These are phyloP conservation scores for Glandiceps talaboti DNA, from an alignment of 53 echinoderm and acorn worm species.

Conservation along the genomic window DNA sequence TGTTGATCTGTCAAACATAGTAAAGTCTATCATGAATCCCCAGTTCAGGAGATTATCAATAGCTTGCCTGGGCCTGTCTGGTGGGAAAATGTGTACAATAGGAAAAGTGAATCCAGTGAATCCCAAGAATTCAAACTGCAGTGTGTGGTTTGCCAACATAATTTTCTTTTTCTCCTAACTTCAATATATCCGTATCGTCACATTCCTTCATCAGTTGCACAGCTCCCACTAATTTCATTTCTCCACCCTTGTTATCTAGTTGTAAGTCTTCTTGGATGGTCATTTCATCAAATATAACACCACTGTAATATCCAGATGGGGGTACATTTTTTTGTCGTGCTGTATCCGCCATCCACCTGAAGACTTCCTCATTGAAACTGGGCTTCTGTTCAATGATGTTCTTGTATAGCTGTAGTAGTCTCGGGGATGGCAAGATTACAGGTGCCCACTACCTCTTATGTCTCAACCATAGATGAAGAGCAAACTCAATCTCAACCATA, in stretches of 20 bases:
- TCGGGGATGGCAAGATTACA: constrained; percentile 10
- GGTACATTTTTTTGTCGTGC: constrained; percentile 1
- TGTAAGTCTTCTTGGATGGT: constrained; percentile 21
- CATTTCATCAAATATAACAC: constrained; percentile 9
- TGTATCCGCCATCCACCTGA: constrained; percentile 14
- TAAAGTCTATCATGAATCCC: neutral
- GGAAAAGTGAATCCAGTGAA: neutral
- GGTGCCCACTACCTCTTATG: neutral
- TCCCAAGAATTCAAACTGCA: neutral
- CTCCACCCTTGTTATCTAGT: neutral
- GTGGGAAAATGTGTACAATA: neutral
- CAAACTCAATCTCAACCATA: constrained; percentile 10
- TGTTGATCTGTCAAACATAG: neutral
- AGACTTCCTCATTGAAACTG: neutral
- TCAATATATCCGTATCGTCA: neutral
- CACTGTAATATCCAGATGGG: neutral
- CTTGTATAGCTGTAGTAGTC: constrained; percentile 12
- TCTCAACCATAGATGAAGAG: constrained; percentile 1
- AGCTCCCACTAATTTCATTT: constrained; percentile 8
- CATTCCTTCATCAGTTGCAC: constrained; percentile 9
- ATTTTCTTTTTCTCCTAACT: neutral
- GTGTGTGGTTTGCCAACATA: neutral
- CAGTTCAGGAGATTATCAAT: neutral
- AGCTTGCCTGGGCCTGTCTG: neutral
- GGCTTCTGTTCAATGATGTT: constrained; percentile 5